These are phyloP conservation scores for Apocheima hispidaria DNA, from an alignment of 2,888 invertebrate species.

Conservation along the genomic window DNA sequence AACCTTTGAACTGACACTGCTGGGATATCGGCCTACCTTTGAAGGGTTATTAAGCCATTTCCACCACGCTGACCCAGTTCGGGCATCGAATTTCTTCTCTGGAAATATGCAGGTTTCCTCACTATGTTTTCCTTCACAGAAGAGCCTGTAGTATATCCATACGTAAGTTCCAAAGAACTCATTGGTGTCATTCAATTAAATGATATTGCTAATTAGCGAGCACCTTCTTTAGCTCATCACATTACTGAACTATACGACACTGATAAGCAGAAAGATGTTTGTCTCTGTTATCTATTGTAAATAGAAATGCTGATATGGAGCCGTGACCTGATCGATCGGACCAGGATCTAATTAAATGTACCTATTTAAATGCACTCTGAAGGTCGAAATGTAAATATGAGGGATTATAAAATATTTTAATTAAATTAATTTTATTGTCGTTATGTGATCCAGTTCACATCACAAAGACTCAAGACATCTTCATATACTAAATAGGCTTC, in stretches of 20 bases:
- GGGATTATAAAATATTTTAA: neutral
- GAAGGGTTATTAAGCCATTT: too few relatives aligned
- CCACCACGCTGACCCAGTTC: too few relatives aligned
- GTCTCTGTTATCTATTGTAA: constrained; percentile 26
- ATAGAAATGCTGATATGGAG: constrained; percentile 27
- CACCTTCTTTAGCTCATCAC: constrained; percentile 5
- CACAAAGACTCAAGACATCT: too few relatives aligned
- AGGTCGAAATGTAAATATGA: neutral
- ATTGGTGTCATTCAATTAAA: neutral
- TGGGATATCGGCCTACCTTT: too few relatives aligned
- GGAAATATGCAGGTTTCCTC: too few relatives aligned
- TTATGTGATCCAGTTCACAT: too few relatives aligned
- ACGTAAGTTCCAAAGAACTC: too few relatives aligned
- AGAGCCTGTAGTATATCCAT: too few relatives aligned
- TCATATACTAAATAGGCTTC: too few relatives aligned
- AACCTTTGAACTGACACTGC: too few relatives aligned
- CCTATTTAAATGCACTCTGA: neutral
- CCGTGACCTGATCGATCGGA: constrained; percentile 16
- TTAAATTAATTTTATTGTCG: neutral
- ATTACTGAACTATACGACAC: constrained; percentile 23
- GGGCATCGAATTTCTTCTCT: too few relatives aligned
- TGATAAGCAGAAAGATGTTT: constrained; percentile 29
- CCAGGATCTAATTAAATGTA: constrained; percentile 27
- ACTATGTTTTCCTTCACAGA: too few relatives aligned
- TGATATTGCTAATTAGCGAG: constrained; percentile 1